These are phyloP conservation scores for Capitulum mitella DNA, from an alignment of 2,888 invertebrate species.

Conservation along the genomic window DNA sequence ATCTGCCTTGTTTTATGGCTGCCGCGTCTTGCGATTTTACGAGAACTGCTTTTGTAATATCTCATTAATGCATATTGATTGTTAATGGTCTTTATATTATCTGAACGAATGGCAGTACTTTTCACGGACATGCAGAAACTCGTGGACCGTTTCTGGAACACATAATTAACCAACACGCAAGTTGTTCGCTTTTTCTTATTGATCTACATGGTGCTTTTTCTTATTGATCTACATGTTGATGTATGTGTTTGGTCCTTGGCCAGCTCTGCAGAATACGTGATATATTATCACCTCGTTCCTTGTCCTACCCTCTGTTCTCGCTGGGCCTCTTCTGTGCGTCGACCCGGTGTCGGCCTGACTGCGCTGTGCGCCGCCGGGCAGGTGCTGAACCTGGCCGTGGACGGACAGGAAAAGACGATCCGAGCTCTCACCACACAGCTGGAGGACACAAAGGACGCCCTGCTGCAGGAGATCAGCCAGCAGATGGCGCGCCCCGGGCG, in stretches of 20 bases:
- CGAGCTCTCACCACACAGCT: neutral
- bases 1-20: too few species aligned
- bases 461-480: conserved; percentile 22
- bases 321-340: neutral
- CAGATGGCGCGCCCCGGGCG: neutral
- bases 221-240: neutral
- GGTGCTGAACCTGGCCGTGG: conserved; percentile 21
- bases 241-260: neutral
- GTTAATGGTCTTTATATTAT: too few species aligned
- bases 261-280: neutral
- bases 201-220: too few species aligned
- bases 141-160: too few species aligned
- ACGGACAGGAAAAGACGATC: conserved; percentile 2
- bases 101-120: too few species aligned
- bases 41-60: too few species aligned
- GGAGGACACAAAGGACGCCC: conserved; percentile 9
- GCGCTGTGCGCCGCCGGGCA: neutral
- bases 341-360: neutral
- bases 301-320: neutral
- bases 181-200: too few species aligned
- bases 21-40: too few species aligned
- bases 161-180: too few species aligned
- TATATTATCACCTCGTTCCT: neutral
- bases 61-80: too few species aligned
- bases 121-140: too few species aligned